phyloP scores from a whole-genome alignment of 1,140 invertebrate genomes.

The Drosophila ananassae region DNA sequence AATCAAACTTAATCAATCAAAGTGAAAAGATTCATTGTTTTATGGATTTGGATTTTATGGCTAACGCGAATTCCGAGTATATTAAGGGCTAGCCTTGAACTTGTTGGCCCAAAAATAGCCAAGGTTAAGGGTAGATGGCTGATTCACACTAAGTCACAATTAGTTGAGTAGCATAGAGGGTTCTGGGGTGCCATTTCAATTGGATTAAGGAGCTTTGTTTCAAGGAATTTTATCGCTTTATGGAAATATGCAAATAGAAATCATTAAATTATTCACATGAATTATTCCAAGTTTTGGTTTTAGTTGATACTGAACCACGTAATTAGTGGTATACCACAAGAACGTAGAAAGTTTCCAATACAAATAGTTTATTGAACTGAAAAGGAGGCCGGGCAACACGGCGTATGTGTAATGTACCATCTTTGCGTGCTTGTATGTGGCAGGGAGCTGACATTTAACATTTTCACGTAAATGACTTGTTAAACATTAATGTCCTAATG shows the following conservation, averaged over 20 bases:
- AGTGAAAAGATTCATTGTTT: conserved; percentile 23
- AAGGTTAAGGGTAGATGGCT: conserved; percentile 56
- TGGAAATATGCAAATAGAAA: conserved; percentile 38
- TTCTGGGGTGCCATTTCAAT: conserved; percentile 22
- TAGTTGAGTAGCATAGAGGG: conserved; percentile 7
- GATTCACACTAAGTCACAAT: conserved; percentile 25
- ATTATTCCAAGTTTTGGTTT: conserved; percentile 14
- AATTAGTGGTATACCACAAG: conserved; percentile 17
- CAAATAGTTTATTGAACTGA: conserved; percentile 46
- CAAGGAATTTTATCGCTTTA: conserved; percentile 37
- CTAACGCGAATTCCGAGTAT: conserved; percentile 39
- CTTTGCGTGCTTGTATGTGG: conserved; percentile 23
- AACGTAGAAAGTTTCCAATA: conserved; percentile 23
- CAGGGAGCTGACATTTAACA: conserved; percentile 58
- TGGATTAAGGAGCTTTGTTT: conserved; percentile 54
- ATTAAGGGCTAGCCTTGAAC: conserved; percentile 69
- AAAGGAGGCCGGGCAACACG: conserved; percentile 26
- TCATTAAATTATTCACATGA: conserved; percentile 43
- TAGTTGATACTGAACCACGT: neutral
- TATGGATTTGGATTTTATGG: conserved; percentile 52
- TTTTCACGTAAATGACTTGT: conserved; percentile 58
- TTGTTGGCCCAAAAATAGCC: conserved; percentile 61
- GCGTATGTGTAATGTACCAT: conserved; percentile 33
- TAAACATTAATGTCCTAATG: conserved; percentile 67
- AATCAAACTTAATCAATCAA: conserved; percentile 48